Conservation (phyloP, 92 coral and sea anemone genomes). For the Virgularia gustaviana region DNA sequence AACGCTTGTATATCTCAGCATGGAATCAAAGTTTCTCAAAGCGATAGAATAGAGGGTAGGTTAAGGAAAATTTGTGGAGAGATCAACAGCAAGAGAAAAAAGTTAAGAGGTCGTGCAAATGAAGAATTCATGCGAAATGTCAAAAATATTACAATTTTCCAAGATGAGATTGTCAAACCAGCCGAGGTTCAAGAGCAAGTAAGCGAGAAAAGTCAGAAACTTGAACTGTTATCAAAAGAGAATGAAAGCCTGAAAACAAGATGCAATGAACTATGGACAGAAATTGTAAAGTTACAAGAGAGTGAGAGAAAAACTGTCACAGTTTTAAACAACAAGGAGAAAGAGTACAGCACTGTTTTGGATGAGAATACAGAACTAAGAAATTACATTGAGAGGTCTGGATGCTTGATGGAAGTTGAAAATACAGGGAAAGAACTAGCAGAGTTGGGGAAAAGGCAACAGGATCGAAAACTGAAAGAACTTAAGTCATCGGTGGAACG, state of each 20-base stretch:
- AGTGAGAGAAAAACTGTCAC: neutral
- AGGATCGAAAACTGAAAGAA: slow-evolving; percentile 26
- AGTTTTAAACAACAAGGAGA: neutral
- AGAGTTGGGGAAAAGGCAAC: slow-evolving; percentile 44
- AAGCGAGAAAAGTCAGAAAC: slow-evolving; percentile 10
- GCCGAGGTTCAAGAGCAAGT: slow-evolving; percentile 30
- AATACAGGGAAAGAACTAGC: slow-evolving; percentile 19
- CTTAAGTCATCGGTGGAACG: slow-evolving; percentile 37
- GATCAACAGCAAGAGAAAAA: slow-evolving; percentile 33
- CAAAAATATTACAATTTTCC: slow-evolving; percentile 43
- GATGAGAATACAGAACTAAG: slow-evolving; percentile 33
- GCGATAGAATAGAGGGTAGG: slow-evolving; percentile 34
- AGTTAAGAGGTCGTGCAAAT: slow-evolving; percentile 36
- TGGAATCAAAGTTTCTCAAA: slow-evolving; percentile 23
- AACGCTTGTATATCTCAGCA: slow-evolving; percentile 38
- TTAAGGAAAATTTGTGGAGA: slow-evolving; percentile 31
- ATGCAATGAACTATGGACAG: slow-evolving; percentile 12
- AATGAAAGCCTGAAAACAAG: slow-evolving; percentile 16
- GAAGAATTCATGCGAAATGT: slow-evolving; percentile 11
- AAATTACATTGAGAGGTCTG: slow-evolving; percentile 26
- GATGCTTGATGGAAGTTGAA: neutral
- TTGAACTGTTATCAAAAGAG: slow-evolving; percentile 1
- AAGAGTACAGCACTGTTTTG: slow-evolving; percentile 18
- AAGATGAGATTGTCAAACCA: slow-evolving; percentile 33
- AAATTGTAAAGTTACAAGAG: neutral